phyloP scores from a whole-genome alignment of 2,888 invertebrate species.

The Lithophane semibrunnea region DNA sequence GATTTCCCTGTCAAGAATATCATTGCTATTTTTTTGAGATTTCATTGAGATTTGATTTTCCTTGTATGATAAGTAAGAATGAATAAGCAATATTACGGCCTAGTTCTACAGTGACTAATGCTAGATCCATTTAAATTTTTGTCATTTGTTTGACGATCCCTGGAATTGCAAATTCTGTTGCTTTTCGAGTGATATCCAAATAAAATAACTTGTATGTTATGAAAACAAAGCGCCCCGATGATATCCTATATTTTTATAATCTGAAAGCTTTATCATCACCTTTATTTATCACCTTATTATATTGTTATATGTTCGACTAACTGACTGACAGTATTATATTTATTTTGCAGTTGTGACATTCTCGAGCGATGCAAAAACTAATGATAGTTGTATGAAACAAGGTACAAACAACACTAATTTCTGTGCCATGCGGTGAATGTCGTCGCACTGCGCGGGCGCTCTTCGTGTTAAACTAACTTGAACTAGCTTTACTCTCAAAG shows the following conservation, averaged over 20 bases:
- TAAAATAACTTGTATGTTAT: conserved; percentile 18
- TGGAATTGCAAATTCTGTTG: neutral
- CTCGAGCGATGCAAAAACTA: conserved; percentile 84
- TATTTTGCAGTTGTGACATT: conserved; percentile 88
- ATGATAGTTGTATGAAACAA: conserved; percentile 79
- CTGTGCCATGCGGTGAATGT: conserved; percentile 67
- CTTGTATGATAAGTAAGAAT: neutral
- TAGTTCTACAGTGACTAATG: neutral
- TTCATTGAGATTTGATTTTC: neutral
- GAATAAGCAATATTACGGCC: neutral
- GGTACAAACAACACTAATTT: conserved; percentile 73
- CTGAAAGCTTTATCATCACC: conserved; percentile 11
- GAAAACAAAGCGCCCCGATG: conserved; percentile 25
- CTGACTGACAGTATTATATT: conserved; percentile 72
- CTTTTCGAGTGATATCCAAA: neutral
- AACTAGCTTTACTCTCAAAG: neutral
- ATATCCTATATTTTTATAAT: conserved; percentile 28
- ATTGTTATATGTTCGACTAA: conserved; percentile 56
- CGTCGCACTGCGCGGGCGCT: conserved; percentile 49
- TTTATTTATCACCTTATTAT: conserved; percentile 29
- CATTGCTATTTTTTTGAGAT: neutral
- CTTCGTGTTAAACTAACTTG: conserved; percentile 43
- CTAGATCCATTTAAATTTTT: neutral
- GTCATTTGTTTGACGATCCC: neutral
- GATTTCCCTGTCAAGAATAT: neutral